Percentiles rank a stretch among this genome's conserved stretches.
Evolutionary conservation across 2,113 vertebrate species (phyloP).

Genomic region (Callopanchax toddi): DNA sequence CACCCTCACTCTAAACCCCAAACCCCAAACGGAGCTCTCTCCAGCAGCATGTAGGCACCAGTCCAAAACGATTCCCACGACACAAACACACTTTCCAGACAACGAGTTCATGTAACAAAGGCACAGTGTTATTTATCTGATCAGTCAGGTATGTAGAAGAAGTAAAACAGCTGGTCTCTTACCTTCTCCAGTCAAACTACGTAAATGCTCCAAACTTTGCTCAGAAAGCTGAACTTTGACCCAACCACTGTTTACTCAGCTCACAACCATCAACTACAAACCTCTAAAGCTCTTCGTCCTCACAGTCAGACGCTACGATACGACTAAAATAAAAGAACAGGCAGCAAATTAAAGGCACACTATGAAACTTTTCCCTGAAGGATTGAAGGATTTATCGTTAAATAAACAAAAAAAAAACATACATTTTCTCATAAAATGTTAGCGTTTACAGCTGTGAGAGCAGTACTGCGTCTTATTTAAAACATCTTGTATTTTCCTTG

Average conservation of each 20-base stretch:
- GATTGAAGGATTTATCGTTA: no score
- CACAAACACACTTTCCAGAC: not conserved
- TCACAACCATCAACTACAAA: slow-evolving; percentile 36
- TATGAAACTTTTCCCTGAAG: no score
- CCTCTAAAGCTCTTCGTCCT: not conserved
- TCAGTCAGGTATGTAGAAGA: not conserved
- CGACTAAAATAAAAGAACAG: not conserved
- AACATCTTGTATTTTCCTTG: no score
- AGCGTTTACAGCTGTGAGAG: no score
- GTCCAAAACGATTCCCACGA: no score
- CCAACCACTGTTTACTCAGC: slow-evolving; percentile 63
- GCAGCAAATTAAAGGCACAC: not conserved
- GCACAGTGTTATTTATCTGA: not conserved
- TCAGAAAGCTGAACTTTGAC: slow-evolving; percentile 70
- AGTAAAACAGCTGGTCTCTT: slow-evolving; percentile 27
- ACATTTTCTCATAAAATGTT: no score
- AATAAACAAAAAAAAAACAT: no score
- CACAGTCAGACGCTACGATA: no score
- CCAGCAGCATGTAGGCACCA: not conserved
- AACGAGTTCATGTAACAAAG: not conserved
- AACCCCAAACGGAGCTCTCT: slow-evolving; percentile 26
- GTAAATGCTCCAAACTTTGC: slow-evolving; percentile 60
- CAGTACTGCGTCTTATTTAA: no score
- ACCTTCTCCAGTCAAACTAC: slow-evolving; percentile 56
- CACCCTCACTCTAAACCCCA: slow-evolving; percentile 15